A percentile compares a stretch with the other conserved stretches of the same genome.
These are phyloP conservation scores for Ciconia boyciana DNA, from an alignment of 2,113 vertebrate genomes.

Conservation along the genomic window DNA sequence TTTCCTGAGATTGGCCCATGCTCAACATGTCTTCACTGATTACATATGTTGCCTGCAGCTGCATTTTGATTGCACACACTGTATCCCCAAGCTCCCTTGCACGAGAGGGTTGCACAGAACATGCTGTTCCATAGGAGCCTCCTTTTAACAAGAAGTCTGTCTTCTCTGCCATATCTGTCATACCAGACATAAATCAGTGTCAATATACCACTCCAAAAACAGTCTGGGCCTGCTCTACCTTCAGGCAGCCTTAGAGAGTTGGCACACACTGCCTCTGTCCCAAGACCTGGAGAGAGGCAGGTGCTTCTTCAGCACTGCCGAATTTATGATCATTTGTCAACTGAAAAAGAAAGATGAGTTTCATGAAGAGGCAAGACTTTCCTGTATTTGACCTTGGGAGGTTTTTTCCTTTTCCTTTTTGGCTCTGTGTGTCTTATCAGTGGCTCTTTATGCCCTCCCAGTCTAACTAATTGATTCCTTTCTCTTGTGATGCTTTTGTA, in stretches of 20 bases:
- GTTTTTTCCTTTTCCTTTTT: background rate
- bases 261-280: background rate
- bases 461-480: conserved; percentile 32
- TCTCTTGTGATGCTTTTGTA: background rate
- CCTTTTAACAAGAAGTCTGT: conserved; percentile 2
- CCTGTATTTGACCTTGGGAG: background rate
- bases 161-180: background rate
- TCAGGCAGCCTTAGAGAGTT: background rate
- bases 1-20: conserved; percentile 20
- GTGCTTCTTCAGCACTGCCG: background rate
- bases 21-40: conserved; percentile 14
- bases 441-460: background rate
- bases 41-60: conserved; percentile 17
- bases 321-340: conserved; percentile 6
- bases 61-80: conserved; percentile 15
- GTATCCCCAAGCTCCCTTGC: conserved; percentile 6
- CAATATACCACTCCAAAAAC: background rate
- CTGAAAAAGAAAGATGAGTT: background rate
- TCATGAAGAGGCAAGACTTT: background rate
- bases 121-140: background rate
- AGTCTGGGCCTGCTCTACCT: conserved; percentile 8
- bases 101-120: background rate
- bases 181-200: conserved; percentile 35
- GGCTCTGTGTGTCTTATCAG: background rate
- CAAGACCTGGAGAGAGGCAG: background rate